These are phyloP conservation scores for Amphipoea lucens DNA, from an alignment of 2,888 invertebrate genomes.

Conservation along the genomic window DNA sequence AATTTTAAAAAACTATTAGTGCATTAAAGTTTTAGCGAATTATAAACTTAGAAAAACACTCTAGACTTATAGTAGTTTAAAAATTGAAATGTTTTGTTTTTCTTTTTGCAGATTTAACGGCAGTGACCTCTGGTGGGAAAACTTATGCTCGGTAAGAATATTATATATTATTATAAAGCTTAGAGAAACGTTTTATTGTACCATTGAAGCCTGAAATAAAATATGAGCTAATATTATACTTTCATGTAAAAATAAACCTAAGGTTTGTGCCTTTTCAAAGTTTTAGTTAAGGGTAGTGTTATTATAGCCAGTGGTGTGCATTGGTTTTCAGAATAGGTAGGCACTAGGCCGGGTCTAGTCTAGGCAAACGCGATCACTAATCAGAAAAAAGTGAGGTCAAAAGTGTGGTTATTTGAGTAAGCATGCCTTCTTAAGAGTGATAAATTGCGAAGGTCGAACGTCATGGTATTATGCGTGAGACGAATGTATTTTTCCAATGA, in stretches of 20 bases:
- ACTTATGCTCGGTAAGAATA: conserved; percentile 53
- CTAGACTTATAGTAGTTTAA: not conserved
- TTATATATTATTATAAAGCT: not conserved
- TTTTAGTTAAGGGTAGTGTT: no score
- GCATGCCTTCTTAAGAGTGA: no score
- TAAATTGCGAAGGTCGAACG: no score
- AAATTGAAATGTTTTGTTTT: conserved; percentile 22
- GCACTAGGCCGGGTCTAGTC: no score
- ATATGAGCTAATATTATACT: not conserved
- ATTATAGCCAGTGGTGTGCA: no score
- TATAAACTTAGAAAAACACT: conserved; percentile 58
- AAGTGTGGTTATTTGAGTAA: no score
- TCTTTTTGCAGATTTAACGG: conserved; percentile 57
- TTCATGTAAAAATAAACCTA: not conserved
- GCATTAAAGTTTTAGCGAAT: conserved; percentile 73
- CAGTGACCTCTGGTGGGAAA: conserved; percentile 1
- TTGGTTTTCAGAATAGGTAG: no score
- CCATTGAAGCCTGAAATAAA: not conserved
- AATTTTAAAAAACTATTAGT: conserved; percentile 71
- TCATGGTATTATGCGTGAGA: no score
- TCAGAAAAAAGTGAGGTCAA: no score
- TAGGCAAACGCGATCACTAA: no score
- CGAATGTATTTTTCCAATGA: no score
- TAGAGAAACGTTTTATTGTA: not conserved
- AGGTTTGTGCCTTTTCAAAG: not conserved